phyloP scores from a whole-genome alignment of 1,140 invertebrate genomes.

The Pseudomyrmex dendroicus region DNA sequence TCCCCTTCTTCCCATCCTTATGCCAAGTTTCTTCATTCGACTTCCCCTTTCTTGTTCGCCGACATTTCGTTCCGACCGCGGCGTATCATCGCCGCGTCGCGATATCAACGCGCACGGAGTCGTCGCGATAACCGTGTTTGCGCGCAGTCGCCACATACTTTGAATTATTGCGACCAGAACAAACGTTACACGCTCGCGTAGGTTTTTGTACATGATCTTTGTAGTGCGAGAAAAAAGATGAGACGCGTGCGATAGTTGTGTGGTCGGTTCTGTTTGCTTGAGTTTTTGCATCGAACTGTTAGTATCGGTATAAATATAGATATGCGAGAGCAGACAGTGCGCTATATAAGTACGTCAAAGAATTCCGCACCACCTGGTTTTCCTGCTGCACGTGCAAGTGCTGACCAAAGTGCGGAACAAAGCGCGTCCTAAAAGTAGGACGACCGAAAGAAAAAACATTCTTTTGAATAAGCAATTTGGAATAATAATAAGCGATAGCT shows the following conservation, averaged over 20 bases:
- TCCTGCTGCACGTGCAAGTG: conserved; percentile 6
- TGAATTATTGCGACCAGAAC: conserved; percentile 45
- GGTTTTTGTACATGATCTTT: neutral
- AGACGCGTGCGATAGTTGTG: neutral
- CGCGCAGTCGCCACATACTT: conserved; percentile 6
- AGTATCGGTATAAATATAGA: neutral
- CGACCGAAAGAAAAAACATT: neutral
- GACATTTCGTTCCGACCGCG: conserved; percentile 29
- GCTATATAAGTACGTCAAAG: neutral
- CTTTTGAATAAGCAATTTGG: neutral
- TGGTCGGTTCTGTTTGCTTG: neutral
- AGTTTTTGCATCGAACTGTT: neutral
- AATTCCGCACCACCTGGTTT: conserved; percentile 14
- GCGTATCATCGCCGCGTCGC: conserved; percentile 16
- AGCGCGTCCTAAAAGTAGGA: neutral
- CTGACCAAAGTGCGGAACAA: neutral
- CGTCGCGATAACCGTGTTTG: conserved; percentile 52
- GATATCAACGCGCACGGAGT: conserved; percentile 47
- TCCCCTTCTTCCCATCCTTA: conserved; percentile 5
- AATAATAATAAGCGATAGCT: too few species aligned
- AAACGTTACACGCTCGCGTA: conserved; percentile 7
- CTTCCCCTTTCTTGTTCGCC: conserved; percentile 58
- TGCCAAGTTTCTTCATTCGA: conserved; percentile 60
- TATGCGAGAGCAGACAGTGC: neutral
- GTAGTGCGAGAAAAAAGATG: neutral